Percentiles rank a stretch among this genome's conserved stretches.
Evolutionary conservation across 2,888 invertebrate species (phyloP).

Genomic region (Temnothorax rugatulus): DNA sequence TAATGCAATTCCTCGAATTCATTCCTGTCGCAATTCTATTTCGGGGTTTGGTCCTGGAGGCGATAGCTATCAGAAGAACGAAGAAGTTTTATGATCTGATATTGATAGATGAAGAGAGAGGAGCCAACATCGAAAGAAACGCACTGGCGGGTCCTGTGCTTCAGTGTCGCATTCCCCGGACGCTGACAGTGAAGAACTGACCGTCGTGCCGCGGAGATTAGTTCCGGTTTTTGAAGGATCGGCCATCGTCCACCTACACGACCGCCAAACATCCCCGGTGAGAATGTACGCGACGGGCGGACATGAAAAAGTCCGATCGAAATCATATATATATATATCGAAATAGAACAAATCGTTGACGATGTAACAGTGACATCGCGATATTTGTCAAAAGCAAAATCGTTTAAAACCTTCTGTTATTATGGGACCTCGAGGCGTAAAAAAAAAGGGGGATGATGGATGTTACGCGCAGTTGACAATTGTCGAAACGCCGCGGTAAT

Average conservation of each 20-base stretch:
- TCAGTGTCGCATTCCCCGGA: constrained; percentile 68
- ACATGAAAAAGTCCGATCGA: constrained; percentile 43
- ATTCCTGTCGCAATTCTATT: constrained; percentile 22
- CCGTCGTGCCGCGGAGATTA: constrained; percentile 70
- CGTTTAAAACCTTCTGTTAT: constrained; percentile 9
- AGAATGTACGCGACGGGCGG: constrained; percentile 44
- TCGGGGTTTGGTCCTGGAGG: neutral
- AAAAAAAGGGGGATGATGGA: constrained; percentile 36
- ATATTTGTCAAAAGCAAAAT: constrained; percentile 43
- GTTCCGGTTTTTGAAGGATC: constrained; percentile 71
- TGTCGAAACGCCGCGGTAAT: constrained; percentile 13
- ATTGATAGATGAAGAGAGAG: constrained; percentile 65
- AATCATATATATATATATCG: constrained; percentile 13
- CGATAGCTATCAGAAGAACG: constrained; percentile 46
- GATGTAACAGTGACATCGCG: constrained; percentile 16
- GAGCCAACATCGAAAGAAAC: constrained; percentile 64
- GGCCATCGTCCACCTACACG: constrained; percentile 62
- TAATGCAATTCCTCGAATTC: neutral
- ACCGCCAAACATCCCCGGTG: constrained; percentile 53
- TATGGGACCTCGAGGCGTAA: neutral
- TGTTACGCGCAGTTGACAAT: constrained; percentile 28
- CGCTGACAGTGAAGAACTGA: constrained; percentile 75
- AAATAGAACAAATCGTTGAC: constrained; percentile 34
- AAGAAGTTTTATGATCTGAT: constrained; percentile 65
- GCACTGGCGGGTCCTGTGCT: constrained; percentile 54